These are phyloP conservation scores for Halcyon smyrnensis DNA, from an alignment of 2,797 vertebrate species.

Conservation along the genomic window DNA sequence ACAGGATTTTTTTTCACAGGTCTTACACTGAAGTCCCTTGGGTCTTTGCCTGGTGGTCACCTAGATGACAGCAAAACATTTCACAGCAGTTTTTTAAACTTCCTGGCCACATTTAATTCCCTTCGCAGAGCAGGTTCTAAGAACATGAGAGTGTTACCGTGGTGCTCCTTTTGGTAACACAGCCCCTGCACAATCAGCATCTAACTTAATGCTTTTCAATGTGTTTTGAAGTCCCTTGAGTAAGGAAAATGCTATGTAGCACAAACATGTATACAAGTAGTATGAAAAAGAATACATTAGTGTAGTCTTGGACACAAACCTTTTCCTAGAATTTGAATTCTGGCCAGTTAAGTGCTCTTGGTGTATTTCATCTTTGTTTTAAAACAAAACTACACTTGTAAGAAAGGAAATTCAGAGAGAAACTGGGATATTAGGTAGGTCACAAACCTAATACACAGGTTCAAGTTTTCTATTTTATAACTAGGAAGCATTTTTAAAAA, in stretches of 20 bases:
- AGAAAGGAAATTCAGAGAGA: background rate
- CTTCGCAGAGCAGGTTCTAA: background rate
- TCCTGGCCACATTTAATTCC: background rate
- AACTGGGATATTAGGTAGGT: background rate
- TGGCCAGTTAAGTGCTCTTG: background rate
- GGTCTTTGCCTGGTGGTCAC: background rate
- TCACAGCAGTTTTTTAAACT: background rate
- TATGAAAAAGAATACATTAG: background rate
- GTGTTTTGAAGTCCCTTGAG: background rate
- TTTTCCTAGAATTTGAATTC: background rate
- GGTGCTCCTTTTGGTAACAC: background rate
- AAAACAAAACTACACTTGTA: background rate
- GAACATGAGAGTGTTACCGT: background rate
- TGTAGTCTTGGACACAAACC: background rate
- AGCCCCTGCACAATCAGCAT: background rate
- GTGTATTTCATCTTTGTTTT: background rate
- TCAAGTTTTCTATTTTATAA: background rate
- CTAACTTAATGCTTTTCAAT: background rate
- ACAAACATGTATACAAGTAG: background rate
- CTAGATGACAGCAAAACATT: background rate
- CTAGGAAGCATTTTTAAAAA: background rate
- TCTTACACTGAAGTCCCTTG: background rate
- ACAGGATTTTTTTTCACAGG: background rate
- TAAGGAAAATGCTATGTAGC: background rate
- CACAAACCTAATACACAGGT: background rate